phyloP scores from a whole-genome alignment of 2,888 invertebrate species.

The Rhimphoctona megacephalus region DNA sequence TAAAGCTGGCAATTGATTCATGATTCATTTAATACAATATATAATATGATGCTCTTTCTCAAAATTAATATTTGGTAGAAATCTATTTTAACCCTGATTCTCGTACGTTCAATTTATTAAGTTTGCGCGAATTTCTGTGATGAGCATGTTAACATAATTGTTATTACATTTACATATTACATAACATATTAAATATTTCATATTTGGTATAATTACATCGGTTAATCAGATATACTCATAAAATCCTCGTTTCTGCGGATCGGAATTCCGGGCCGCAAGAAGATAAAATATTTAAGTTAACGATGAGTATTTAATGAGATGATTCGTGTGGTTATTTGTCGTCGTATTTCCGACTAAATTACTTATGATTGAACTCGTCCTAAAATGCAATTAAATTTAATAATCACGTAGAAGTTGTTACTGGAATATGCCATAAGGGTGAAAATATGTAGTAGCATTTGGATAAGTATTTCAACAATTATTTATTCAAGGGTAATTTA shows the following conservation, averaged over 20 bases:
- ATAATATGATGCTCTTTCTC: not conserved
- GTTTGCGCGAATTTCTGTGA: not conserved
- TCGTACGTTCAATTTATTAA: not conserved
- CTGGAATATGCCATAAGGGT: not conserved
- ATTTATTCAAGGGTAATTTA: not conserved
- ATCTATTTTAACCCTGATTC: not conserved
- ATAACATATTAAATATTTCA: no score
- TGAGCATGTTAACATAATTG: not conserved
- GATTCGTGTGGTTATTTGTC: not conserved
- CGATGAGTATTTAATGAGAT: slow-evolving; percentile 4
- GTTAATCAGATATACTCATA: not conserved
- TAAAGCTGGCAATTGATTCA: not conserved
- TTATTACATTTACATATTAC: no score
- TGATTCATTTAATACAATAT: not conserved
- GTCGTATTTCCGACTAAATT: not conserved
- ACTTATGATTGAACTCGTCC: not conserved
- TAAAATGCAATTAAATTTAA: not conserved
- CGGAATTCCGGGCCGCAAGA: not conserved
- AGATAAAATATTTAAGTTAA: not conserved
- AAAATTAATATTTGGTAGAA: not conserved
- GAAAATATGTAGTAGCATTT: not conserved
- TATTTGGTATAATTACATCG: no score
- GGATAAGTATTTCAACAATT: not conserved
- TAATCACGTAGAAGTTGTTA: not conserved
- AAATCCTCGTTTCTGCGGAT: not conserved